Evolutionary conservation across 2,113 vertebrate species (phyloP).

Genomic region (Hippocampus abdominalis): DNA sequence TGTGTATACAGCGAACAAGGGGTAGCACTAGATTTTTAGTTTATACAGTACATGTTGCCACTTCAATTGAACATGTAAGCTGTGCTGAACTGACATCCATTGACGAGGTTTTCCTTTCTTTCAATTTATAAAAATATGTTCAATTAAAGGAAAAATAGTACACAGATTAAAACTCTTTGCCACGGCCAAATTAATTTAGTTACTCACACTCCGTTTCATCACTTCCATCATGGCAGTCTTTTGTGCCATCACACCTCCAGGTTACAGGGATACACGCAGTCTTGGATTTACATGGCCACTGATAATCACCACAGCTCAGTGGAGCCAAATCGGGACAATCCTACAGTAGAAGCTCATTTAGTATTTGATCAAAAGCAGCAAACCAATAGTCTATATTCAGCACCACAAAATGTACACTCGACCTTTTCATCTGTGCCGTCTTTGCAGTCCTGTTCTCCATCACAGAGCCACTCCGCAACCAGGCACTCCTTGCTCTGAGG

Average conservation of each 20-base stretch:
- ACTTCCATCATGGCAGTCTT: constrained; percentile 81
- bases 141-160: not conserved
- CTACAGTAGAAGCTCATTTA: constrained; percentile 42
- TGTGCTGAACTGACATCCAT: too few species aligned
- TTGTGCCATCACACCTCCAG: constrained; percentile 81
- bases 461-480: constrained; percentile 80
- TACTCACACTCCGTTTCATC: constrained; percentile 82
- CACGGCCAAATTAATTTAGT: not conserved
- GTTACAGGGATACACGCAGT: constrained; percentile 72
- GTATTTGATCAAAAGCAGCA: not conserved
- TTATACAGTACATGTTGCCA: too few species aligned
- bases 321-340: constrained; percentile 57
- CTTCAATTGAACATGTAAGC: too few species aligned
- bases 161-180: not conserved
- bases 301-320: constrained; percentile 63
- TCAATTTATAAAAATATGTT: too few species aligned
- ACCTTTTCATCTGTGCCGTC: constrained; percentile 88
- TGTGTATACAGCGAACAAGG: too few species aligned
- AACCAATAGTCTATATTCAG: too few species aligned
- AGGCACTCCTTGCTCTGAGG: constrained; percentile 77
- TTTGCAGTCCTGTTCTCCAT: constrained; percentile 78
- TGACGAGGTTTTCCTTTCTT: too few species aligned
- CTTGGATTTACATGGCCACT: constrained; percentile 75
- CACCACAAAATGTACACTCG: not conserved
- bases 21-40: too few species aligned